phyloP scores from a whole-genome alignment of 2,113 vertebrate species.

The Dermatemys mawii region DNA sequence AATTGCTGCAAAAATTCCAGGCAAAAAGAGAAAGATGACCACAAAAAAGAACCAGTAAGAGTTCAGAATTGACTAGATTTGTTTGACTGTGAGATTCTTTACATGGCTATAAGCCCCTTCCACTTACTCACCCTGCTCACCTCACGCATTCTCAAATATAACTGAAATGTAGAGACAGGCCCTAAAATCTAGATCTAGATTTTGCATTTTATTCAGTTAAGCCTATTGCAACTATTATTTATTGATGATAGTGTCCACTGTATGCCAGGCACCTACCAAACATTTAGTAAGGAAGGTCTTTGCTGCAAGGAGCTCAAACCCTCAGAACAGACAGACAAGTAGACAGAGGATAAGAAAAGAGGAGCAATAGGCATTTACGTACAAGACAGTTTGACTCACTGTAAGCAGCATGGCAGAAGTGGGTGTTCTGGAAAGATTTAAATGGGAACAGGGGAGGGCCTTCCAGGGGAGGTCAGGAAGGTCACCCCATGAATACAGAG shows the following conservation, averaged over 20 bases:
- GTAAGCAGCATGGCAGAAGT: background rate
- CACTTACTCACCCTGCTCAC: background rate
- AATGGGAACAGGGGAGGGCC: background rate
- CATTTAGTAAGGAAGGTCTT: background rate
- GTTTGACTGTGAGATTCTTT: background rate
- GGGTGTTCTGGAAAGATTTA: background rate
- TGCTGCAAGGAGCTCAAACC: background rate
- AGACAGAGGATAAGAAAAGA: background rate
- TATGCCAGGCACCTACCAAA: background rate
- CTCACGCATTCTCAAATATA: background rate
- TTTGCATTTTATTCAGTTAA: background rate
- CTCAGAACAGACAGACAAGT: background rate
- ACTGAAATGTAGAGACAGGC: background rate
- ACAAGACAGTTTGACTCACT: background rate
- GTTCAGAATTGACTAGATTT: background rate
- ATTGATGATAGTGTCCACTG: background rate
- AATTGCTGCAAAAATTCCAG: conserved; percentile 12
- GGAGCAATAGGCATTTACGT: background rate
- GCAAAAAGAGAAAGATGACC: conserved; percentile 2
- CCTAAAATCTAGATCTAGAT: background rate
- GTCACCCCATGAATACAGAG: background rate
- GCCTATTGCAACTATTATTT: background rate
- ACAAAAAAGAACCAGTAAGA: conserved; percentile 14
- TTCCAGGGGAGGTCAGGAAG: background rate
- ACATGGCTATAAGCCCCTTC: background rate